Evolutionary conservation across 2,888 invertebrate species (phyloP).

Genomic region (Neoitamus cyanurus): DNA sequence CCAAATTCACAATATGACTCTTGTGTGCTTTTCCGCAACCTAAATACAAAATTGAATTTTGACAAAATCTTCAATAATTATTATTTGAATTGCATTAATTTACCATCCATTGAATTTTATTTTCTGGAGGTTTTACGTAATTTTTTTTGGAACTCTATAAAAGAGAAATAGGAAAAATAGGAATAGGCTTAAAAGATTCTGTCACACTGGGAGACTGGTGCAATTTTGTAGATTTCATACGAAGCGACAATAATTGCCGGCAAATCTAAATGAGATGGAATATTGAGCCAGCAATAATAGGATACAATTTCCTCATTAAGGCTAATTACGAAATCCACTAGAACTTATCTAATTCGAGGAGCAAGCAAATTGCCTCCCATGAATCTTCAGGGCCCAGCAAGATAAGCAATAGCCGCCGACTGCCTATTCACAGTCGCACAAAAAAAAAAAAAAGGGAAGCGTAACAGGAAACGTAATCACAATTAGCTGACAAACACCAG

Average conservation of each 20-base stretch:
- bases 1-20: no score
- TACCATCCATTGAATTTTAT: no score
- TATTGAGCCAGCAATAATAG: background rate
- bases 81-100: no score
- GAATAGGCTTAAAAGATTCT: no score
- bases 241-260: background rate
- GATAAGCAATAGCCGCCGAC: background rate
- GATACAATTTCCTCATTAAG: constrained; percentile 1
- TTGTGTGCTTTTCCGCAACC: no score
- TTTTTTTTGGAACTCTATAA: no score
- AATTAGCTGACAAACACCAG: constrained; percentile 39
- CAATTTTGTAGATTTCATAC: background rate
- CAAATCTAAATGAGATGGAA: background rate
- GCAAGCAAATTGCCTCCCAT: constrained; percentile 17
- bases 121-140: no score
- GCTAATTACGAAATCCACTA: constrained; percentile 10
- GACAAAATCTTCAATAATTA: no score
- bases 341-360: constrained; percentile 30
- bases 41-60: no score
- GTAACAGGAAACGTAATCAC: constrained; percentile 38
- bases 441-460: background rate
- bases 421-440: background rate
- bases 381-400: constrained; percentile 25
- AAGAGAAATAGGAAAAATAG: no score
- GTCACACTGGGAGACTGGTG: no score